Conservation (phyloP, 2,113 vertebrate species). For the Glaucomys volans region DNA sequence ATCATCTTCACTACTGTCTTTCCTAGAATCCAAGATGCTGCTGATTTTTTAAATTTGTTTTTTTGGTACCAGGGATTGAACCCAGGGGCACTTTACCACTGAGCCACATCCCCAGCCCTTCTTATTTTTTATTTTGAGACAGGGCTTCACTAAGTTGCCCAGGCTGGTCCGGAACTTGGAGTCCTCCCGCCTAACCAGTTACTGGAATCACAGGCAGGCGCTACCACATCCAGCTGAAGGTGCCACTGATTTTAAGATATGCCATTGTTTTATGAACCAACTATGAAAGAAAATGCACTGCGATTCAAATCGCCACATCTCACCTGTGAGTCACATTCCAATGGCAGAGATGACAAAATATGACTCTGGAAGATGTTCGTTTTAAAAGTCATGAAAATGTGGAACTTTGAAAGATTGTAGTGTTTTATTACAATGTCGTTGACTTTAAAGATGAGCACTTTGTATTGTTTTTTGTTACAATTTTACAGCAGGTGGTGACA, state of each 20-base stretch:
- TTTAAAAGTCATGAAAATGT: background rate
- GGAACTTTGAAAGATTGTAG: background rate
- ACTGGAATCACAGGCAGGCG: background rate
- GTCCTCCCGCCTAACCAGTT: too few relatives aligned
- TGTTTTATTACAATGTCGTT: background rate
- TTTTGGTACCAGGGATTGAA: background rate
- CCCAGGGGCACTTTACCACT: background rate
- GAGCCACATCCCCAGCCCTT: background rate
- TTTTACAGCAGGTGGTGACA: background rate
- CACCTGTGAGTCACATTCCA: background rate
- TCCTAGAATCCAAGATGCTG: background rate
- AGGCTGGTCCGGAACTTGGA: background rate
- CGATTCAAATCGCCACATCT: background rate
- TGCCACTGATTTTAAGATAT: background rate
- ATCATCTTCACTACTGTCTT: background rate
- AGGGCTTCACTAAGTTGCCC: background rate
- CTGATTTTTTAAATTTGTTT: background rate
- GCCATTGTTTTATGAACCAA: constrained; percentile 15
- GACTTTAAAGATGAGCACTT: background rate
- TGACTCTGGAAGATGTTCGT: background rate
- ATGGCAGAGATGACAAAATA: background rate
- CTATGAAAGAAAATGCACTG: background rate
- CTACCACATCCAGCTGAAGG: background rate
- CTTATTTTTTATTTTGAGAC: background rate
- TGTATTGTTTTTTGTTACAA: background rate